Conservation (phyloP, 2,113 vertebrate species). For the Platichthys flesus region DNA sequence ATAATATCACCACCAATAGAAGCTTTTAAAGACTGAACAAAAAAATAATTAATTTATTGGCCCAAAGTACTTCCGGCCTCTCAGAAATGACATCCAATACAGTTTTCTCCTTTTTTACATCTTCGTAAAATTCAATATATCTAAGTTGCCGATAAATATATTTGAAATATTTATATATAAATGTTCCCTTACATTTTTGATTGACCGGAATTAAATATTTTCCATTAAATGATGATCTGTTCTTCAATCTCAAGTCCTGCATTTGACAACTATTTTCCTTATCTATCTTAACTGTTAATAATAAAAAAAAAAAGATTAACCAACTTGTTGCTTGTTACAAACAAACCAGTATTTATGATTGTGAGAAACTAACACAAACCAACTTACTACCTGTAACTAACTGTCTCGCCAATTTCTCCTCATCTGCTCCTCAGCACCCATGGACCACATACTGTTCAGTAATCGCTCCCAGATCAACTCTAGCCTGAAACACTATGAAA, state of each 20-base stretch:
- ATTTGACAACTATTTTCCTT: neutral
- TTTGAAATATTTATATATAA: neutral
- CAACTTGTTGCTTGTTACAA: too few species aligned
- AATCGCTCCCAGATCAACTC: conserved; percentile 93
- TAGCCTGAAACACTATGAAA: conserved; percentile 86
- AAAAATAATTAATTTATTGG: neutral
- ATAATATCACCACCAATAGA: neutral
- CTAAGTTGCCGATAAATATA: too few species aligned
- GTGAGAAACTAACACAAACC: neutral
- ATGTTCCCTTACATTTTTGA: neutral
- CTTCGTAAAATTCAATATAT: neutral
- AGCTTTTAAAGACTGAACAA: neutral
- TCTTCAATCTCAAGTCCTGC: neutral
- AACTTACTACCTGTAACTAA: too few species aligned
- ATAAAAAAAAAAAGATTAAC: too few species aligned
- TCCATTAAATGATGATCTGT: neutral
- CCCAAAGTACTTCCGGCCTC: neutral
- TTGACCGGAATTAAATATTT: too few species aligned
- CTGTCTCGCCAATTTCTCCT: neutral
- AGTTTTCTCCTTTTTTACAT: neutral
- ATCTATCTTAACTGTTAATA: too few species aligned
- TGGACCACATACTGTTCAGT: conserved; percentile 90
- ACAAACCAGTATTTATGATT: too few species aligned
- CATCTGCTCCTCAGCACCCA: conserved; percentile 82
- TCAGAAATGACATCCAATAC: neutral